Conservation (phyloP, 2,888 invertebrate genomes). For the Biston stratarius region DNA sequence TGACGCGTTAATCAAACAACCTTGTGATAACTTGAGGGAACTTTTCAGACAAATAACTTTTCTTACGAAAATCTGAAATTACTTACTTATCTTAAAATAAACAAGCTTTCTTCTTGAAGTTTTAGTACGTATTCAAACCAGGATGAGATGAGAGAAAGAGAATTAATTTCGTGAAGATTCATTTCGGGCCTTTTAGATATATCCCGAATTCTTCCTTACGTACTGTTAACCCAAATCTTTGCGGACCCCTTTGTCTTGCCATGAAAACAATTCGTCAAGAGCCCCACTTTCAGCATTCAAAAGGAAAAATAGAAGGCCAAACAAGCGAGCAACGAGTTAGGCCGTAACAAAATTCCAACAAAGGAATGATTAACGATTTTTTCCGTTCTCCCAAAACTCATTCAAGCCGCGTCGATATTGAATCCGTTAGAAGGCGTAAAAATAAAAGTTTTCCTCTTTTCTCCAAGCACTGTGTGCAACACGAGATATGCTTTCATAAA, state of each 20-base stretch:
- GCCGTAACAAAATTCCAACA: conserved; percentile 86
- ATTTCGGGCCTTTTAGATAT: conserved; percentile 43
- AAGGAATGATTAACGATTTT: conserved; percentile 86
- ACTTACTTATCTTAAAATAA: conserved; percentile 26
- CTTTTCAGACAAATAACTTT: conserved; percentile 19
- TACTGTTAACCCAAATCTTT: conserved; percentile 57
- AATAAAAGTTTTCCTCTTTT: conserved; percentile 82
- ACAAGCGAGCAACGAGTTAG: conserved; percentile 86
- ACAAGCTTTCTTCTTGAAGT: conserved; percentile 21
- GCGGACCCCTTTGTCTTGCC: conserved; percentile 67
- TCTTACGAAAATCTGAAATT: conserved; percentile 20
- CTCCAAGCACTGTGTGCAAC: conserved; percentile 64
- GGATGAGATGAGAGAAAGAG: conserved; percentile 25
- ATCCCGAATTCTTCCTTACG: conserved; percentile 52
- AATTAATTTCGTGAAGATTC: conserved; percentile 42
- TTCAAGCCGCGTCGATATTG: conserved; percentile 85
- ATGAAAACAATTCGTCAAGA: conserved; percentile 84
- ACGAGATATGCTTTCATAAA: conserved; percentile 51
- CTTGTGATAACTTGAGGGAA: conserved; percentile 10
- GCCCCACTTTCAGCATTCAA: conserved; percentile 77
- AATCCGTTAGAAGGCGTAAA: conserved; percentile 85
- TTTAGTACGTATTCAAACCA: conserved; percentile 26
- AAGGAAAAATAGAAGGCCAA: conserved; percentile 83
- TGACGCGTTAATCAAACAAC: conserved; percentile 17
- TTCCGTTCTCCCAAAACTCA: conserved; percentile 74